Evolutionary conservation across 2,888 invertebrate genomes (phyloP), one percentile per base, ranked within the genome.

Genomic region (Acrobasis consociella): DNA sequence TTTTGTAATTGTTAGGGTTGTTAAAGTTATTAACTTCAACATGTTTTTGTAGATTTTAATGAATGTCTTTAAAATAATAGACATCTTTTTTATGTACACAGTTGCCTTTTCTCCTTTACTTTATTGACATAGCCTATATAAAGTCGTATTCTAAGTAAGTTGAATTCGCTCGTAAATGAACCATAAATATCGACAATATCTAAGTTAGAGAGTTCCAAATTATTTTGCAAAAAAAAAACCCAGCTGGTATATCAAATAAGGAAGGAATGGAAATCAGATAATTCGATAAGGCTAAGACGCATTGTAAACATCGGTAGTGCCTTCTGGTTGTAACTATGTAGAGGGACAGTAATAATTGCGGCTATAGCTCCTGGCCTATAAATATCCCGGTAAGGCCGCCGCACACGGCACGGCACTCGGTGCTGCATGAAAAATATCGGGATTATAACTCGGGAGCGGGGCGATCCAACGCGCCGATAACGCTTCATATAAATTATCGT

Each of bases 341-440:
- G 74, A 74, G 71, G 73, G 71, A 75, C 72, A 76, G 82, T 81
- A 87, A 85, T 89, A 89, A 90, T 89, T 87, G 89, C 87, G 80
- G 81, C 81, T 73, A 75, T 80, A 78, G 76, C 76, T 78, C 74
- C 78, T 76, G 81, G 76, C 80, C 77, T 81, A 83, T 90, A 90
- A 89, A 91, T 90, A 87, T 81, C 76, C 82, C 77, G 17, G 56
- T 80, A 75, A 80, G 56, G 56, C 72, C 76, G 72, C 76, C 74
- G 69, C 75, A 74, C 77, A 80, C 74, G 75, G 78, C 75, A 80
- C 73, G 74, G 70, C 80, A 70, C 77, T 67, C 76, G 72, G 76
- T 80, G 83, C 81, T 77, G 72, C 77, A 87, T 92, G 91, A 92
- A 92, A 92, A 92, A 92, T 92, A 89, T 83, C 83, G 85, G 89